Evolutionary conservation across 1,140 invertebrate genomes (phyloP).

Genomic region (Diorhabda carinulata): DNA sequence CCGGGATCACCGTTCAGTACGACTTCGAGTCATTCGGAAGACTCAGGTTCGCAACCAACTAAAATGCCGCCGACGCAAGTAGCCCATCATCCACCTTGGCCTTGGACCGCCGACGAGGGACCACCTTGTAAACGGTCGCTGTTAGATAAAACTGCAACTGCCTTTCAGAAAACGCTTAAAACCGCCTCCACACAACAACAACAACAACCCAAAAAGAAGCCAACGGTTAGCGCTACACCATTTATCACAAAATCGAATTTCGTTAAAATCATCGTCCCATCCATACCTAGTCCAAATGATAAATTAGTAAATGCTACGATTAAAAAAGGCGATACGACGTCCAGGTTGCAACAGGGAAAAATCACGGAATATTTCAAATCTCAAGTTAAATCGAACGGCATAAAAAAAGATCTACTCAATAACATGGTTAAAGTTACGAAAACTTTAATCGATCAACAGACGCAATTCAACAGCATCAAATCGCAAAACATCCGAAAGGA

Average conservation of each 20-base stretch:
- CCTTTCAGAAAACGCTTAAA: slow-evolving; percentile 30
- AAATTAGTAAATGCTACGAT: slow-evolving; percentile 27
- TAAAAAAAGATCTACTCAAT: slow-evolving; percentile 25
- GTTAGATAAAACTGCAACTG: slow-evolving; percentile 34
- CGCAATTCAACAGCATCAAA: slow-evolving; percentile 32
- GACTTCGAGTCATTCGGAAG: slow-evolving; percentile 49
- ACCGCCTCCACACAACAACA: neutral
- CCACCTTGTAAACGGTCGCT: slow-evolving; percentile 34
- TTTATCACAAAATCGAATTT: slow-evolving; percentile 5
- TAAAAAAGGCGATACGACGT: slow-evolving; percentile 47
- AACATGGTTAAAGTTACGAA: slow-evolving; percentile 21
- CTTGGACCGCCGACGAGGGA: slow-evolving; percentile 41
- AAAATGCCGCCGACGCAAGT: slow-evolving; percentile 54
- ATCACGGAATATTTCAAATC: slow-evolving; percentile 81
- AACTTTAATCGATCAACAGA: slow-evolving; percentile 30
- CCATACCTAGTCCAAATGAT: slow-evolving; percentile 23
- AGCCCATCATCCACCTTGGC: slow-evolving; percentile 48
- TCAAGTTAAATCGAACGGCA: slow-evolving; percentile 65
- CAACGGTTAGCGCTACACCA: slow-evolving; percentile 4
- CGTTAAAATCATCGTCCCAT: slow-evolving; percentile 19
- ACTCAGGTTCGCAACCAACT: slow-evolving; percentile 41
- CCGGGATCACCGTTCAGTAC: slow-evolving; percentile 76
- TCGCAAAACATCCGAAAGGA: slow-evolving; percentile 15
- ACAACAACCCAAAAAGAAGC: slow-evolving; percentile 14
- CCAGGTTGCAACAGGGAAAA: slow-evolving; percentile 53